Conservation (phyloP, 2,113 vertebrate species). For the Xiphophorus maculatus region DNA sequence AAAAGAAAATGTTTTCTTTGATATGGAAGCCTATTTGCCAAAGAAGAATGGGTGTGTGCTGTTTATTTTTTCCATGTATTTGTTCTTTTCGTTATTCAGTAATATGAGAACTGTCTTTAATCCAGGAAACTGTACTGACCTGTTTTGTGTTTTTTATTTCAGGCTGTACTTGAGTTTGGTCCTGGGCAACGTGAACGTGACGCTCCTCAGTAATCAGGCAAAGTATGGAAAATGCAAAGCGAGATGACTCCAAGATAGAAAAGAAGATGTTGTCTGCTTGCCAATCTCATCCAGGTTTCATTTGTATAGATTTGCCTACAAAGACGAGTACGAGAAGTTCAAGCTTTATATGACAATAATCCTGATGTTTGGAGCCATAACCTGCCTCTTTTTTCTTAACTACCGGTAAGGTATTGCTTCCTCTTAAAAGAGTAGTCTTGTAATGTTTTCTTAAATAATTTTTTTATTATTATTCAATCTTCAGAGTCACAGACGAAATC, state of each 20-base stretch:
- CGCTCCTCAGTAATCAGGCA: constrained; percentile 95
- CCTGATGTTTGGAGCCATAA: constrained; percentile 91
- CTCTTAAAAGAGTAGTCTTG: background rate
- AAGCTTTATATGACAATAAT: constrained; percentile 98
- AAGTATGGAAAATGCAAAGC: constrained; percentile 80
- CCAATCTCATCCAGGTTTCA: background rate
- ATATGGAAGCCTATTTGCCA: constrained; percentile 98
- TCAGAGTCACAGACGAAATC: constrained; percentile 95
- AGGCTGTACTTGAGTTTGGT: constrained; percentile 96
- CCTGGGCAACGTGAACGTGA: constrained; percentile 95
- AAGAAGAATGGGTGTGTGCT: constrained; percentile 92
- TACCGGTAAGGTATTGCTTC: constrained; percentile 82
- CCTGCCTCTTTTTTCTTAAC: constrained; percentile 92
- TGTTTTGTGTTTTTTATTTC: constrained; percentile 45
- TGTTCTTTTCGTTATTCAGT: background rate
- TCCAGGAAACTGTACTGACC: background rate
- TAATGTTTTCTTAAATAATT: background rate
- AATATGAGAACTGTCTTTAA: background rate
- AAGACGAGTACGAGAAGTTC: constrained; percentile 99
- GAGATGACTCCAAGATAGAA: background rate
- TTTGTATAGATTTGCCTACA: constrained; percentile 91
- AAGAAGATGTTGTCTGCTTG: background rate
- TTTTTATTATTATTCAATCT: background rate
- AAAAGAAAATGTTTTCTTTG: constrained; percentile 90
- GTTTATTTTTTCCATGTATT: background rate